These are phyloP conservation scores for Oncorhynchus clarkii DNA, from an alignment of 2,113 vertebrate genomes.

Conservation along the genomic window DNA sequence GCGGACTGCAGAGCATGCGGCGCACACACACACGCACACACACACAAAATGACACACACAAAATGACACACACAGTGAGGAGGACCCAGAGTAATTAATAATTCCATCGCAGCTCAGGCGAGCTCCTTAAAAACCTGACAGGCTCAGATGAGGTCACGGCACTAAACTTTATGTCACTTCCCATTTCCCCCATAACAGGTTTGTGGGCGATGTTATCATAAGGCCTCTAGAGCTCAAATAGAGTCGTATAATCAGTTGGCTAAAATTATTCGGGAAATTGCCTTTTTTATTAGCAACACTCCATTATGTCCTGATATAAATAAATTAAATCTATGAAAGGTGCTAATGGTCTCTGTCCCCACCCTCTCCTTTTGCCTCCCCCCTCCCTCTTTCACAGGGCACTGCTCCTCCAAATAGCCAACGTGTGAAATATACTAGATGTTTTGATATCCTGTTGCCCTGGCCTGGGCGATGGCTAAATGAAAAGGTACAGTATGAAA, in stretches of 20 bases:
- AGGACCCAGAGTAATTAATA: conserved; percentile 46
- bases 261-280: conserved; percentile 60
- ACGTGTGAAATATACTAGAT: conserved; percentile 63
- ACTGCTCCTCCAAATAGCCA: conserved; percentile 36
- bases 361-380: conserved; percentile 25
- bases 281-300: conserved; percentile 65
- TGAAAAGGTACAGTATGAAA: conserved; percentile 73
- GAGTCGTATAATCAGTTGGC: conserved; percentile 53
- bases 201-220: conserved; percentile 51
- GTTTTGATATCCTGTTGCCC: conserved; percentile 40
- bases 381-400: conserved; percentile 35
- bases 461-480: conserved; percentile 39
- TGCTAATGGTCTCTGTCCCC: conserved; percentile 42
- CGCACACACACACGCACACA: not conserved
- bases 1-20: not conserved
- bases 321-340: conserved; percentile 57
- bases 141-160: conserved; percentile 40
- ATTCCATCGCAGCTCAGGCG: conserved; percentile 38
- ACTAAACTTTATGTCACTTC: conserved; percentile 57
- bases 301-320: conserved; percentile 63
- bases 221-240: conserved; percentile 42
- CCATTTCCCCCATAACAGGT: conserved; percentile 56
- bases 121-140: conserved; percentile 37
- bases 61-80: not conserved
- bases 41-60: no score